phyloP scores from a whole-genome alignment of 2,888 invertebrate species.

The Hedychridium roseum region DNA sequence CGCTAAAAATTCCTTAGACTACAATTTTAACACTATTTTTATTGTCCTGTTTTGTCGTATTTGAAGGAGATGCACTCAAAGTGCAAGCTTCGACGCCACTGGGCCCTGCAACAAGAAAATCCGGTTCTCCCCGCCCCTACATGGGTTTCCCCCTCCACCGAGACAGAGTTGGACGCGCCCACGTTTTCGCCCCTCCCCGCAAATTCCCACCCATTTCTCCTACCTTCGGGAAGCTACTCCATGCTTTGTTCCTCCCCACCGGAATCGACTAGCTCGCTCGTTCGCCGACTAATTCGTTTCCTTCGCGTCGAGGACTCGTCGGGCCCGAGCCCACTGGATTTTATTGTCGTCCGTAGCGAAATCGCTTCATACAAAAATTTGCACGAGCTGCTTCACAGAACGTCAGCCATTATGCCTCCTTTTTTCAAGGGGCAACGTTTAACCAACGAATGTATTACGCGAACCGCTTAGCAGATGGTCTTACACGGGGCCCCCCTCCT shows the following conservation, averaged over 20 bases:
- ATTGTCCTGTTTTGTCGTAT: no score
- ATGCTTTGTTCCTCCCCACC: conserved; percentile 43
- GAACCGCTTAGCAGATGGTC: conserved; percentile 32
- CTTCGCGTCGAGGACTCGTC: conserved; percentile 46
- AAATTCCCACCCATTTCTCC: conserved; percentile 21
- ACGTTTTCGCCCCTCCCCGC: conserved; percentile 28
- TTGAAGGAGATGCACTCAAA: conserved; percentile 16
- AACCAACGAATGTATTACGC: conserved; percentile 55
- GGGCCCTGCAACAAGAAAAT: conserved; percentile 23
- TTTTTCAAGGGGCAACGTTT: conserved; percentile 27
- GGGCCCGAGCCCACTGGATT: conserved; percentile 30
- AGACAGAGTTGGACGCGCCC: conserved; percentile 19
- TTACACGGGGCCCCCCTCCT: conserved; percentile 12
- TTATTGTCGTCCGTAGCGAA: conserved; percentile 47
- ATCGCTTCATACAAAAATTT: conserved; percentile 59
- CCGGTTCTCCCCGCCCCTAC: conserved; percentile 27
- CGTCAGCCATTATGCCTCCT: conserved; percentile 14
- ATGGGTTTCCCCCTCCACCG: conserved; percentile 18
- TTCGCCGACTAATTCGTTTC: conserved; percentile 50
- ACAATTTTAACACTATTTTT: no score
- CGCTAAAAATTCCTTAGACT: no score
- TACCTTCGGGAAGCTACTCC: conserved; percentile 33
- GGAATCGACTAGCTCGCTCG: conserved; percentile 13
- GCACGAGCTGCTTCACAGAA: conserved; percentile 46
- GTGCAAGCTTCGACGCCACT: conserved; percentile 32